Conservation (phyloP, 2,888 invertebrate genomes). For the Diarsia rubi region DNA sequence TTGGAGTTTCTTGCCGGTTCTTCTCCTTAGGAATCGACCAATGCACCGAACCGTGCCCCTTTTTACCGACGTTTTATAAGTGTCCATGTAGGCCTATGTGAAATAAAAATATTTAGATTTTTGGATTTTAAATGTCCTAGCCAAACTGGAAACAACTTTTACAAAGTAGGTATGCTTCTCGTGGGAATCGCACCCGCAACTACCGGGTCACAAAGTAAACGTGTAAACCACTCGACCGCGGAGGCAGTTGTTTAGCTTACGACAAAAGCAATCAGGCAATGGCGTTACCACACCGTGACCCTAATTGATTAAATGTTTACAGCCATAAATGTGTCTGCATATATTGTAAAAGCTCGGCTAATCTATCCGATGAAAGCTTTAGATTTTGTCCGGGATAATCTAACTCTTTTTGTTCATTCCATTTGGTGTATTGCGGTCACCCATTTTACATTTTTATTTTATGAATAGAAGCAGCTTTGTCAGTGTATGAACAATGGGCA, state of each 20-base stretch:
- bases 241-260: background rate
- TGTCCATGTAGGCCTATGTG: no score
- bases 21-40: no score
- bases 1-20: no score
- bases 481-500: background rate
- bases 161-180: no score
- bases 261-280: background rate
- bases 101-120: no score
- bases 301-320: slow-evolving; percentile 17
- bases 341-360: slow-evolving; percentile 11
- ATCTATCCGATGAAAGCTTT: slow-evolving; percentile 37
- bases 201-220: no score
- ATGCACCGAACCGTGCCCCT: no score
- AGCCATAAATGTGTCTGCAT: slow-evolving; percentile 9
- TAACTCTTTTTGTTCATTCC: slow-evolving; percentile 26
- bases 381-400: background rate
- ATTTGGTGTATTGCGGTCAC: slow-evolving; percentile 28
- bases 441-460: slow-evolving; percentile 15
- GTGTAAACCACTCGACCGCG: no score
- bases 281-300: background rate
- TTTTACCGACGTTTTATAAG: no score
- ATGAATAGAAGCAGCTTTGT: background rate
- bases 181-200: no score
- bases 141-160: no score
- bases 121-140: no score